phyloP scores from a whole-genome alignment of 2,888 invertebrate genomes.

The Chaetogeoica ovagalla region DNA sequence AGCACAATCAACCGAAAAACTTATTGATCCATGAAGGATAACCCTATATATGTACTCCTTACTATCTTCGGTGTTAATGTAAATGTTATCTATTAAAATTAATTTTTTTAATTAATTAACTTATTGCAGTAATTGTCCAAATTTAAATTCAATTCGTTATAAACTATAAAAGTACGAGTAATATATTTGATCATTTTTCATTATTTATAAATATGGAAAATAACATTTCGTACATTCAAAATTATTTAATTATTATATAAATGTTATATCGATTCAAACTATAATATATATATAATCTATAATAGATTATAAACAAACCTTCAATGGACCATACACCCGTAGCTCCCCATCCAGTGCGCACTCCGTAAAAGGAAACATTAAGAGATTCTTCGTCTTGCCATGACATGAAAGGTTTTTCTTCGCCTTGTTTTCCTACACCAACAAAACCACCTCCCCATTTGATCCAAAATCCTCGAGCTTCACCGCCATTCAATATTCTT shows the following conservation, averaged over 20 bases:
- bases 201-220: too few relatives aligned
- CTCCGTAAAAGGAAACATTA: conserved; percentile 73
- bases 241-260: too few relatives aligned
- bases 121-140: neutral
- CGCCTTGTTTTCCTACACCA: conserved; percentile 74
- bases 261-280: too few relatives aligned
- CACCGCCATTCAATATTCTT: conserved; percentile 71
- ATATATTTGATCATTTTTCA: too few relatives aligned
- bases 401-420: conserved; percentile 72
- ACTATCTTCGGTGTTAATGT: conserved; percentile 38
- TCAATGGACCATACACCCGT: conserved; percentile 80
- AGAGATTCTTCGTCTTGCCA: conserved; percentile 74
- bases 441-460: conserved; percentile 70
- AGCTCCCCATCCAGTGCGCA: conserved; percentile 87
- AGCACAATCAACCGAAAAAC: conserved; percentile 61
- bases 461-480: conserved; percentile 83
- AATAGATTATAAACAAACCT: conserved; percentile 62
- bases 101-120: neutral
- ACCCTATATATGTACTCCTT: conserved; percentile 36
- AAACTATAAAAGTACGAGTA: neutral
- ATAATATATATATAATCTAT: too few relatives aligned
- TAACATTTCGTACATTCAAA: too few relatives aligned
- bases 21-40: conserved; percentile 46
- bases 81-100: conserved; percentile 44
- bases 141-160: neutral